A percentile compares a stretch with the other conserved stretches of the same genome.
phyloP scores from a whole-genome alignment of 2,113 vertebrate genomes.

The Osmerus mordax region DNA sequence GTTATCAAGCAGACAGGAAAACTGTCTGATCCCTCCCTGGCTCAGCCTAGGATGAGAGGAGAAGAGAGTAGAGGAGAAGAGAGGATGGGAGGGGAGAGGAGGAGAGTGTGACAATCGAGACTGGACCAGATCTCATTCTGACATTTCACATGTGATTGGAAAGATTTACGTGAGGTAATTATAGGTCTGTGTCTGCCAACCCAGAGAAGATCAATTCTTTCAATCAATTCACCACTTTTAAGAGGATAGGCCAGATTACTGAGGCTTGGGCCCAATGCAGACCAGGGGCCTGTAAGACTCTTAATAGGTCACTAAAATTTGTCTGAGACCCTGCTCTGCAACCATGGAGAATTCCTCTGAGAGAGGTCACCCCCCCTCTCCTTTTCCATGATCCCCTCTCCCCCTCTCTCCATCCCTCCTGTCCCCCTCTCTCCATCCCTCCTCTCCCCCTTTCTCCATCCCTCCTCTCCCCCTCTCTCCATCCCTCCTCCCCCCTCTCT shows the following conservation, averaged over 20 bases:
- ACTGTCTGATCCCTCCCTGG: constrained; percentile 9
- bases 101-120: neutral
- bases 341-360: constrained; percentile 50
- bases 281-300: constrained; percentile 65
- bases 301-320: constrained; percentile 75
- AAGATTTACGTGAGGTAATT: constrained; percentile 75
- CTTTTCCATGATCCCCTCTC: neutral
- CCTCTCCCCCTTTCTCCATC: neutral
- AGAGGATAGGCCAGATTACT: constrained; percentile 73
- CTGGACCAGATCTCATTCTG: constrained; percentile 42
- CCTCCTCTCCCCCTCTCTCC: constrained; percentile 2
- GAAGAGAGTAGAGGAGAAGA: constrained; percentile 2
- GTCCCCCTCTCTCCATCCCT: neutral
- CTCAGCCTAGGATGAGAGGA: constrained; percentile 33
- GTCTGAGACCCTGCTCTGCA: constrained; percentile 59
- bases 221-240: constrained; percentile 74
- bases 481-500: neutral
- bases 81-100: neutral
- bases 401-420: neutral
- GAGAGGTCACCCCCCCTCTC: constrained; percentile 25
- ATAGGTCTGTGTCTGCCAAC: constrained; percentile 66
- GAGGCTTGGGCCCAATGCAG: constrained; percentile 54
- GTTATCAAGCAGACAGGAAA: constrained; percentile 24
- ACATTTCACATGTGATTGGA: constrained; percentile 69
- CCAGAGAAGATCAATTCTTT: constrained; percentile 72